phyloP scores from a whole-genome alignment of 2,797 vertebrate species.

The Novumbra hubbsi region DNA sequence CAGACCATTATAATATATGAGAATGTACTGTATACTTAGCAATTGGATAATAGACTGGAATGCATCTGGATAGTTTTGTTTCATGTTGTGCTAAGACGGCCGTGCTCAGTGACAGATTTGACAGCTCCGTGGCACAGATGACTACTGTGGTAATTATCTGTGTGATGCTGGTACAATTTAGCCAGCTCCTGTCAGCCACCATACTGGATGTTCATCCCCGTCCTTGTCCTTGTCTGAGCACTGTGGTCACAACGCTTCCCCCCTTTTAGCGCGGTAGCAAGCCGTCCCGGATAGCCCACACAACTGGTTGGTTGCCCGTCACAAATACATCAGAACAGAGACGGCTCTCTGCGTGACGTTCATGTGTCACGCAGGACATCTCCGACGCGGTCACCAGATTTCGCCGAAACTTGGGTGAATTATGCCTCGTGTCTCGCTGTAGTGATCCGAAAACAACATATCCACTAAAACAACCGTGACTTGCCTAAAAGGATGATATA shows the following conservation, averaged over 20 bases:
- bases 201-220: not conserved
- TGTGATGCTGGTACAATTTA: slow-evolving; percentile 52
- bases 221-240: not conserved
- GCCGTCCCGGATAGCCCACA: too few relatives aligned
- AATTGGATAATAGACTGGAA: slow-evolving; percentile 42
- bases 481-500: not conserved
- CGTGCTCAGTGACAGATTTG: slow-evolving; percentile 44
- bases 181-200: not conserved
- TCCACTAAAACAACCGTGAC: not conserved
- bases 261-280: too few relatives aligned
- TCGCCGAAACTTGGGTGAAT: too few relatives aligned
- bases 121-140: slow-evolving; percentile 54
- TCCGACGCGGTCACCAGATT: too few relatives aligned
- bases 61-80: slow-evolving; percentile 57
- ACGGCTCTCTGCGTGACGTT: too few relatives aligned
- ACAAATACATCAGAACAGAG: too few relatives aligned
- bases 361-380: too few relatives aligned
- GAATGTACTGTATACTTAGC: slow-evolving; percentile 45
- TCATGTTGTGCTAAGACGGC: slow-evolving; percentile 53
- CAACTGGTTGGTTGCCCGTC: too few relatives aligned
- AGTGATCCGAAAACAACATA: not conserved
- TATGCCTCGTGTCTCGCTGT: too few relatives aligned
- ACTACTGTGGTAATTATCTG: slow-evolving; percentile 53
- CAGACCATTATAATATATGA: slow-evolving; percentile 59
- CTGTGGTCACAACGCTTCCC: not conserved